Evolutionary conservation across 2,113 vertebrate species (phyloP).

Genomic region (Fregetta grallaria): DNA sequence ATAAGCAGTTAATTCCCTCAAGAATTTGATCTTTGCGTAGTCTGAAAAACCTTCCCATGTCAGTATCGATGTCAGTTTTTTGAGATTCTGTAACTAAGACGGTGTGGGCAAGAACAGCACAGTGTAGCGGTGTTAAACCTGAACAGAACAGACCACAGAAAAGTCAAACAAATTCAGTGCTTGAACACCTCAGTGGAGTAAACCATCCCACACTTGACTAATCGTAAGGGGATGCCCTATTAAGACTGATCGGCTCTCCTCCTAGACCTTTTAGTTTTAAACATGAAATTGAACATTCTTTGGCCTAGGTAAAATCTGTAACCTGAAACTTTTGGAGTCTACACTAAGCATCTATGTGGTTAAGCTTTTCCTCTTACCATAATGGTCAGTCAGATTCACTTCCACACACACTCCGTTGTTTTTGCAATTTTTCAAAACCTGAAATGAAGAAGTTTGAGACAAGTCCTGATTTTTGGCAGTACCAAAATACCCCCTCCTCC

Average conservation of each 20-base stretch:
- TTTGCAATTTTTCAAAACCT: conserved; percentile 80
- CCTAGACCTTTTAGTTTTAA: neutral
- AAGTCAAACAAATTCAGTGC: accelerated
- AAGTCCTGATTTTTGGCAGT: neutral
- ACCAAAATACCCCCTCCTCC: neutral
- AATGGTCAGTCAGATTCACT: conserved; percentile 75
- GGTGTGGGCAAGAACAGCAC: conserved; percentile 74
- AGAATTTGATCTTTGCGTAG: conserved; percentile 76
- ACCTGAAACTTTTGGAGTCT: neutral
- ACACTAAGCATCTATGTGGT: accelerated
- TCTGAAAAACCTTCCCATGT: conserved; percentile 32
- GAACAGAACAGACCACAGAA: neutral
- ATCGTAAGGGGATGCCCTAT: accelerated
- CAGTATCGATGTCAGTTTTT: neutral
- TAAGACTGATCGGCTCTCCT: neutral
- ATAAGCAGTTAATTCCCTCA: conserved; percentile 79
- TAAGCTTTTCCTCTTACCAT: conserved; percentile 59
- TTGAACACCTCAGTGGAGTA: accelerated
- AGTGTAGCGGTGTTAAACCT: conserved; percentile 81
- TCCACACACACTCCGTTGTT: conserved; percentile 67
- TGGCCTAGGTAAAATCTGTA: neutral
- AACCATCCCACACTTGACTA: accelerated
- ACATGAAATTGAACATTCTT: neutral
- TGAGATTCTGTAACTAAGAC: conserved; percentile 46
- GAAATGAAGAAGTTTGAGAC: neutral